Evolutionary conservation across 2,888 invertebrate species (phyloP), one percentile per base, ranked within the genome.

Genomic region (Lydus trimaculatus): DNA sequence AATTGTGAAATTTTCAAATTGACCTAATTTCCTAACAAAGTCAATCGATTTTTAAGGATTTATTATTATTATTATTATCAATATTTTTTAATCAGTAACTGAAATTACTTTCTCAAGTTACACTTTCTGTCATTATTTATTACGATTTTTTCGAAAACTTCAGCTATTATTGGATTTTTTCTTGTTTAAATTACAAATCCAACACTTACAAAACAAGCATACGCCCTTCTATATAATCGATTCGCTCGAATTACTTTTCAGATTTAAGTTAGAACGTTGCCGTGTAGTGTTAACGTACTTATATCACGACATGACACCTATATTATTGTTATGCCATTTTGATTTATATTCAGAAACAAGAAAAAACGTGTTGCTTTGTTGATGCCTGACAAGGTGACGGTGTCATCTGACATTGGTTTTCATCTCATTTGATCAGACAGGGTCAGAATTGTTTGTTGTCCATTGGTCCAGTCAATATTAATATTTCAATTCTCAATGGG

Each of bases 401-500:
- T 48, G 48, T 20, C 48, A 48, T 20, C 48, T 6, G n/a, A 43
- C n/a, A 43, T 11, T n/a, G 6, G 5, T n/a, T 9, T 11, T 9
- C 9, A 20, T 20, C 48, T 9, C 48, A 48, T 9, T 20, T 43
- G 20, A 48, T 20, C 48, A 48, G 39, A 43, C 39, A n/a, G 1
- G 9, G 20, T 20, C 48, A 20, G 48, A 20, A 48, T 48, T 48
- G 17, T 43, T 43, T 43, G 48, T 48, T 48, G 48, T 20, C 48
- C 48, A 48, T 20, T 11, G 48, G 48, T 20, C 48, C 61, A 59
- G 31, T 63, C 56, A 63, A 62, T 76, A 72, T 78, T 75, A 78
- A 79, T 77, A 75, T 78, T 80, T 78, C 78, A 78, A 76, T 78
- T 75, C 74, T 77, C 78, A 78, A 77, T 79, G 76, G 66, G 78